Conservation (phyloP, 1,140 invertebrate species). For the Zophobas morio region DNA sequence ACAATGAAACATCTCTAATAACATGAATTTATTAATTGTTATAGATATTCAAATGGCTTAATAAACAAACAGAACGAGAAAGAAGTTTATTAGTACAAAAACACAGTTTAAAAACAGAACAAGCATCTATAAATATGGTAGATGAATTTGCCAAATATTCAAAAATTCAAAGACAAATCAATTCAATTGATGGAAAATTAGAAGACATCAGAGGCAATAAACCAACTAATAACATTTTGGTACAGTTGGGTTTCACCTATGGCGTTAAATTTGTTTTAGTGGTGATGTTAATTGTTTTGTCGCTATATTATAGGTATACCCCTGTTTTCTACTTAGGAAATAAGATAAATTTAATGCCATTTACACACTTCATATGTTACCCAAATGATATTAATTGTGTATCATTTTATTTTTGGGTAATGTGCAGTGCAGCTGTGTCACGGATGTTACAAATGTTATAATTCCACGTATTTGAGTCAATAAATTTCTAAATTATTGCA, state of each 20-base stretch:
- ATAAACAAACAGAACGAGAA: slow-evolving; percentile 54
- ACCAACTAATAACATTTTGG: slow-evolving; percentile 51
- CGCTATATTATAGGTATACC: slow-evolving; percentile 58
- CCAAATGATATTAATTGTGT: slow-evolving; percentile 62
- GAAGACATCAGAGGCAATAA: slow-evolving; percentile 48
- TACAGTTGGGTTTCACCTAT: slow-evolving; percentile 56
- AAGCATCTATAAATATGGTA: slow-evolving; percentile 58
- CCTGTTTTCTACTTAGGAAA: slow-evolving; percentile 60
- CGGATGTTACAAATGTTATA: slow-evolving; percentile 28
- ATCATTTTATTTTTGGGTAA: slow-evolving; percentile 65
- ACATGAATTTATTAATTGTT: slow-evolving; percentile 32
- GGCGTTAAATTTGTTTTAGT: slow-evolving; percentile 54
- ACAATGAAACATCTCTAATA: not conserved
- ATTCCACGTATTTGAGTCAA: no score
- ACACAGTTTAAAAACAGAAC: slow-evolving; percentile 54
- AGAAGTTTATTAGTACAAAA: slow-evolving; percentile 55
- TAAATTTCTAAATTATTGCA: no score
- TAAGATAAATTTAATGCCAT: slow-evolving; percentile 61
- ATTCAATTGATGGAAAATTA: slow-evolving; percentile 58
- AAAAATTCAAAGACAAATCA: slow-evolving; percentile 64
- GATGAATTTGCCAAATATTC: slow-evolving; percentile 64
- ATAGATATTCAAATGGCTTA: slow-evolving; percentile 60
- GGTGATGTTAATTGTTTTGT: slow-evolving; percentile 56
- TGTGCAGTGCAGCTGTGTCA: slow-evolving; percentile 61
- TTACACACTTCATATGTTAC: slow-evolving; percentile 63